These are phyloP conservation scores for Crotalus tigris DNA, from an alignment of 2,113 vertebrate species.

Conservation along the genomic window DNA sequence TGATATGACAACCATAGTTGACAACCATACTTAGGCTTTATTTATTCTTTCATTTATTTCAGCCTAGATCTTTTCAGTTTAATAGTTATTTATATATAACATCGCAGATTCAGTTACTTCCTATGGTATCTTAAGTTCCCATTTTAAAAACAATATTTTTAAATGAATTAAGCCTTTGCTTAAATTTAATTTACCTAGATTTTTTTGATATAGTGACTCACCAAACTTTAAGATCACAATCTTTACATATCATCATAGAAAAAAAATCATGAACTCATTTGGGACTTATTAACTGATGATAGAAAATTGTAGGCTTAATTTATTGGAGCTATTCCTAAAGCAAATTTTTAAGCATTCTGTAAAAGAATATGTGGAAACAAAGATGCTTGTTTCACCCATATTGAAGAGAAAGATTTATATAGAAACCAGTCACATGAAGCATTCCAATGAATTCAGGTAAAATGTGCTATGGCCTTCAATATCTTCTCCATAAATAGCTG, in stretches of 20 bases:
- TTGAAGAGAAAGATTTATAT: not conserved
- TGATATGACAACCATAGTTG: not conserved
- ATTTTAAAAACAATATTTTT: not conserved
- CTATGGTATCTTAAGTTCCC: not conserved
- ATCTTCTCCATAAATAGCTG: not conserved
- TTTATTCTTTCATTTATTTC: not conserved
- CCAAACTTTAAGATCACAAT: not conserved
- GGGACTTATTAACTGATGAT: not conserved
- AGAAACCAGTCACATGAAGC: not conserved
- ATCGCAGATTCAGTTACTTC: not conserved
- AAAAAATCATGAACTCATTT: not conserved
- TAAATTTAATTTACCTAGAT: not conserved
- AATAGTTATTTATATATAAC: not conserved
- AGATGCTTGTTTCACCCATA: not conserved
- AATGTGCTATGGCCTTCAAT: not conserved
- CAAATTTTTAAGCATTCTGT: not conserved
- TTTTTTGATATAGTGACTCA: not conserved
- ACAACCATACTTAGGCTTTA: not conserved
- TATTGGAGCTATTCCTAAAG: not conserved
- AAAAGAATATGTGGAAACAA: not conserved
- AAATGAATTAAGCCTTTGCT: not conserved
- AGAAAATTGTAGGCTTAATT: not conserved
- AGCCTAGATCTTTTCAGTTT: not conserved
- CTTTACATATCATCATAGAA: not conserved
- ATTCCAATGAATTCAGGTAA: not conserved